Conservation (phyloP, 2,888 invertebrate genomes). For the Agrypnus murinus region DNA sequence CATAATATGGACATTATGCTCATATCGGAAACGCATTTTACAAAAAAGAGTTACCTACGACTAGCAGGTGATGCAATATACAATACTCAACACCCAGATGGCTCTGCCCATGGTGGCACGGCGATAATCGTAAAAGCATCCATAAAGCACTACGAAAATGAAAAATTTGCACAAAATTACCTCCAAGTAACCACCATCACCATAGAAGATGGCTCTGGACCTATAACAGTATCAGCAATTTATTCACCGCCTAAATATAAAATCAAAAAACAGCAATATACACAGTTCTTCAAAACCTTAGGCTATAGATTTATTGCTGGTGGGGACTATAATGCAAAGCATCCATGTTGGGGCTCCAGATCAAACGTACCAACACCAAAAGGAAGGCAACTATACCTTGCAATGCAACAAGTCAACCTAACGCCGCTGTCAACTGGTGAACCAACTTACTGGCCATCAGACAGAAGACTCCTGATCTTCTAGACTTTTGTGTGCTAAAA, state of each 20-base stretch:
- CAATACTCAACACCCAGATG: constrained; percentile 25
- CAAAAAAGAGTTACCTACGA: constrained; percentile 25
- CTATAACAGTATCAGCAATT: constrained; percentile 41
- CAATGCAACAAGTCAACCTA: background rate
- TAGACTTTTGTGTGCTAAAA: too few relatives aligned
- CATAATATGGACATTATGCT: constrained; percentile 30
- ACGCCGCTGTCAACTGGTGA: too few relatives aligned
- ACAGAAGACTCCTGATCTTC: too few relatives aligned
- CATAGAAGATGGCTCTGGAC: constrained; percentile 29
- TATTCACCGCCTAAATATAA: constrained; percentile 53
- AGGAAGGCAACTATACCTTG: background rate
- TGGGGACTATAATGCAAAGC: too few relatives aligned
- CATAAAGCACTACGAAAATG: too few relatives aligned
- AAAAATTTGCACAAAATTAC: constrained; percentile 22
- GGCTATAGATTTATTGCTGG: too few relatives aligned
- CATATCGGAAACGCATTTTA: constrained; percentile 33
- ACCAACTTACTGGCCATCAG: background rate
- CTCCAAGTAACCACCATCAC: constrained; percentile 28
- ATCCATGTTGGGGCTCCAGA: too few relatives aligned
- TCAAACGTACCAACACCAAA: background rate
- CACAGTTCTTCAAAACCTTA: too few relatives aligned
- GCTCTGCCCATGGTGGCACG: constrained; percentile 20
- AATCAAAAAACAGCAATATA: constrained; percentile 50
- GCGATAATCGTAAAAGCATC: too few relatives aligned
- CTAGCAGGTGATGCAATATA: constrained; percentile 13